Evolutionary conservation across 2,888 invertebrate genomes (phyloP).

Genomic region (Melieria crassipennis): DNA sequence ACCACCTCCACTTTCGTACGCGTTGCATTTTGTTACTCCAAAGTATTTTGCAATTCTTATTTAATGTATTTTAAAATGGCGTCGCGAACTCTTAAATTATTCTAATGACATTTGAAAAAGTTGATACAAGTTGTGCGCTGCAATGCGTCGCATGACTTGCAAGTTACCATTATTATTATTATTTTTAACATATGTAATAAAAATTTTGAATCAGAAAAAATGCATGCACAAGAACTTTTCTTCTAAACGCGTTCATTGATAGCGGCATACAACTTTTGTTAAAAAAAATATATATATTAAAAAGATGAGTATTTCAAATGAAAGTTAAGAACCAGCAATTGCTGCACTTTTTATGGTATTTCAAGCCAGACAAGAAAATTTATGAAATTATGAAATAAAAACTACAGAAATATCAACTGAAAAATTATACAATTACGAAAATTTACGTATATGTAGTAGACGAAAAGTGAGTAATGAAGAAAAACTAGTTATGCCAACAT

Average conservation of each 20-base stretch:
- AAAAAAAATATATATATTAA: neutral
- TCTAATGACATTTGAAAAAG: no score
- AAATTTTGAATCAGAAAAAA: neutral
- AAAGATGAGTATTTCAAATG: neutral
- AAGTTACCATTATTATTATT: neutral
- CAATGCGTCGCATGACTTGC: no score
- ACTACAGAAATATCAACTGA: neutral
- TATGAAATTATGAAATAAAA: slow-evolving; percentile 1
- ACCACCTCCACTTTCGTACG: no score
- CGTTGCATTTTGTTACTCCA: no score
- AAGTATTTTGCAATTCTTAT: no score
- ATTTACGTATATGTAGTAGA: no score
- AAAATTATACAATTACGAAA: no score
- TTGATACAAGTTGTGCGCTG: no score
- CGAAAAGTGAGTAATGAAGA: neutral
- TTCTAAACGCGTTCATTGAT: neutral
- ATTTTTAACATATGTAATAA: neutral
- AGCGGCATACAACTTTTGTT: neutral
- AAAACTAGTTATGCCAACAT: slow-evolving; percentile 17
- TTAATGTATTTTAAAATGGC: no score
- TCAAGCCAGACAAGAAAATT: neutral
- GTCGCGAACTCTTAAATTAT: no score
- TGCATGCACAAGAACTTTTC: neutral
- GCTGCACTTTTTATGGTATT: slow-evolving; percentile 19
- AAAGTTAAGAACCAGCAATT: neutral